Evolutionary conservation across 2,888 invertebrate genomes (phyloP).

Genomic region (Drosophila borealis): DNA sequence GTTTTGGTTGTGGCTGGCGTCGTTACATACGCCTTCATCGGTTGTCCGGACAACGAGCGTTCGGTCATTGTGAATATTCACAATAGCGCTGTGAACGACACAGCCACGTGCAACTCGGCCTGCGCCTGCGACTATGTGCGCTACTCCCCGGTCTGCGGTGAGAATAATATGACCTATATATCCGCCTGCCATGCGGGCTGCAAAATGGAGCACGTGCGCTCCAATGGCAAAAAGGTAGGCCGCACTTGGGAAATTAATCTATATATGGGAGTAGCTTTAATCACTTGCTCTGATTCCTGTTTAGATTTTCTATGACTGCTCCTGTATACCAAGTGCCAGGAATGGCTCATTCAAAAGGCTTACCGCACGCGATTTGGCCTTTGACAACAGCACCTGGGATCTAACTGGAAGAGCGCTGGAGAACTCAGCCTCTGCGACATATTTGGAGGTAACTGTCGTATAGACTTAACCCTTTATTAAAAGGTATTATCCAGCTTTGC

Average conservation of each 20-base stretch:
- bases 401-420: constrained; percentile 5
- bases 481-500: too few relatives aligned
- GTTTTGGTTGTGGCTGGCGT: constrained; percentile 88
- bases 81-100: constrained; percentile 66
- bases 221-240: constrained; percentile 85
- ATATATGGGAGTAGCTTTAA: not conserved
- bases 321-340: constrained; percentile 75
- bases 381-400: constrained; percentile 41
- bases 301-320: constrained; percentile 81
- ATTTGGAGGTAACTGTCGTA: constrained; percentile 47
- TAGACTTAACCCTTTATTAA: too few relatives aligned
- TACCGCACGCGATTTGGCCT: constrained; percentile 60
- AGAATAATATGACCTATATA: constrained; percentile 89
- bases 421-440: not conserved
- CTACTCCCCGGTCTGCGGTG: constrained; percentile 90
- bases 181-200: constrained; percentile 94
- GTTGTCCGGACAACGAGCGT: constrained; percentile 88
- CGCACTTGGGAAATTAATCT: not conserved
- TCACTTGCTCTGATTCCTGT: not conserved
- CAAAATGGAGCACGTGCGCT: constrained; percentile 83
- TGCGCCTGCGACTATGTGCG: constrained; percentile 90
- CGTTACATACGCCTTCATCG: constrained; percentile 88
- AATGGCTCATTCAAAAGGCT: constrained; percentile 73
- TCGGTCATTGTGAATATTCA: constrained; percentile 84
- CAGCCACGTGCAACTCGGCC: constrained; percentile 87